A percentile compares a stretch with the other conserved stretches of the same genome.
Conservation (phyloP, 2,113 vertebrate species). For the Ascaphus truei region DNA sequence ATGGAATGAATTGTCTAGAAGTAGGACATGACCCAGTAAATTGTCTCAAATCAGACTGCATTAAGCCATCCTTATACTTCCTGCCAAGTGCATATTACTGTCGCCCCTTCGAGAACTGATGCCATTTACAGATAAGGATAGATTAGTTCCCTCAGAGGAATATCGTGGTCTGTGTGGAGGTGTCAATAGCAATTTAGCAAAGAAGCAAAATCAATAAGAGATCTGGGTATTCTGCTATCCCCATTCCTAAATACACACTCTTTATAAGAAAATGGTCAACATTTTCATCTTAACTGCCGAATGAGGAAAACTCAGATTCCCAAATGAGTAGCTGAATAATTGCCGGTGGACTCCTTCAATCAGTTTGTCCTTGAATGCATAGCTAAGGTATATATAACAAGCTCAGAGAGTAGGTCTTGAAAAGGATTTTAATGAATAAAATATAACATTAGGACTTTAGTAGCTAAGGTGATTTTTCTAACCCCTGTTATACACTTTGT, state of each 20-base stretch:
- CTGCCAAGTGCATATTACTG: conserved; percentile 40
- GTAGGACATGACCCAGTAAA: conserved; percentile 47
- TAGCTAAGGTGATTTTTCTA: no score
- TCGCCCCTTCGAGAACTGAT: not conserved
- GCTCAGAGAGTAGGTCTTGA: not conserved
- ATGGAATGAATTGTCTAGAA: conserved; percentile 38
- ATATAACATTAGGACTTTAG: no score
- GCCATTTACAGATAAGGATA: conserved; percentile 42
- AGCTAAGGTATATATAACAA: not conserved
- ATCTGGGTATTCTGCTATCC: conserved; percentile 8
- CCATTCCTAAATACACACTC: not conserved
- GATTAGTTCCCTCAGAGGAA: conserved; percentile 43
- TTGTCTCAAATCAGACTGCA: conserved; percentile 39
- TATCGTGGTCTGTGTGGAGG: conserved; percentile 30
- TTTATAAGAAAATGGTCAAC: not conserved
- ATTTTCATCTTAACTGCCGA: not conserved
- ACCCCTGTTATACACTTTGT: not conserved
- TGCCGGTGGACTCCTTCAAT: not conserved
- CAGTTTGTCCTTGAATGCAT: not conserved
- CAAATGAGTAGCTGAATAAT: not conserved
- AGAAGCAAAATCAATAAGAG: not conserved
- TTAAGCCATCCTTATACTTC: conserved; percentile 21
- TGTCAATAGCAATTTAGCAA: conserved; percentile 11
- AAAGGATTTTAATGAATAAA: no score
- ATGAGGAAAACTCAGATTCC: not conserved